Conservation (phyloP, 1,140 invertebrate species). For the Batillaria attramentaria region DNA sequence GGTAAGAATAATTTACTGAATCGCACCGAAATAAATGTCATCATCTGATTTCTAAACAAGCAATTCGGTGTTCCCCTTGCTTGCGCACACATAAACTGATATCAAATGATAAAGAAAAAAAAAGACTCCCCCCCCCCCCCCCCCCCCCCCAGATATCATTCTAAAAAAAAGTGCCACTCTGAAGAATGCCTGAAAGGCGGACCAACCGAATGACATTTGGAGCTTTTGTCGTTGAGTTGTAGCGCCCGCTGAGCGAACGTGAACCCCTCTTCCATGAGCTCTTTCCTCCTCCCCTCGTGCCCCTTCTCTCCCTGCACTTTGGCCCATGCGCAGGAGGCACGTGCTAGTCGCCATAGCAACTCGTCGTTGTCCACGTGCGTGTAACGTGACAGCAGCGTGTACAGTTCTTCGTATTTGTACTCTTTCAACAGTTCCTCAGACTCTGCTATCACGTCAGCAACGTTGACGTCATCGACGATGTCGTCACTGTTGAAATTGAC, state of each 20-base stretch:
- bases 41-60: not conserved
- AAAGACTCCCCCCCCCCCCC: too few relatives aligned
- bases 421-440: slow-evolving; percentile 7
- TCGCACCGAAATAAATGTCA: not conserved
- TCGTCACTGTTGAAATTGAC: slow-evolving; percentile 11
- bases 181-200: too few relatives aligned
- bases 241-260: slow-evolving; percentile 17
- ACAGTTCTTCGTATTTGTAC: slow-evolving; percentile 15
- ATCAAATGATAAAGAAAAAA: not conserved
- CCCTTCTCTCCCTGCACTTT: slow-evolving; percentile 26
- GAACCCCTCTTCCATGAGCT: slow-evolving; percentile 28
- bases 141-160: too few relatives aligned
- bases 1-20: not conserved
- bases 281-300: slow-evolving; percentile 18
- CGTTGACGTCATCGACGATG: not conserved
- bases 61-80: too few relatives aligned
- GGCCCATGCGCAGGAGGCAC: slow-evolving; percentile 9
- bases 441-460: not conserved
- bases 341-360: slow-evolving; percentile 29
- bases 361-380: slow-evolving; percentile 28
- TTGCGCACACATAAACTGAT: not conserved
- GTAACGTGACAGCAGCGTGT: not conserved
- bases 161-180: too few relatives aligned
- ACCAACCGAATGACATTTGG: slow-evolving; percentile 30
- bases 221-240: slow-evolving; percentile 8